phyloP scores from a whole-genome alignment of 2,113 vertebrate genomes.

The Suricata suricatta region DNA sequence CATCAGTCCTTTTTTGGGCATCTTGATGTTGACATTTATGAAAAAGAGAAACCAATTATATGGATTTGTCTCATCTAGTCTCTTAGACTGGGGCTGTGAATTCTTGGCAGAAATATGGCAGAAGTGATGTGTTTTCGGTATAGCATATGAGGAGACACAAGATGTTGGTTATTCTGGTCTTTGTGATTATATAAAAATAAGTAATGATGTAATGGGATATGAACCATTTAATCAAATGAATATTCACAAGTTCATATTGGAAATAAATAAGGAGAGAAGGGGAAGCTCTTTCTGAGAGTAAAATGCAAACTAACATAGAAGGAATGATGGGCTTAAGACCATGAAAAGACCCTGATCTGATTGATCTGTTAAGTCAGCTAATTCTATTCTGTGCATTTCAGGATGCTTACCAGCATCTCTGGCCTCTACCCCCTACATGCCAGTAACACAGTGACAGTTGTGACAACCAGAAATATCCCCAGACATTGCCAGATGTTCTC shows the following conservation, averaged over 20 bases:
- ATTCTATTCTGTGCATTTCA: neutral
- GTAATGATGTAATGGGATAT: neutral
- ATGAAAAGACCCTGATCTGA: neutral
- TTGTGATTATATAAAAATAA: neutral
- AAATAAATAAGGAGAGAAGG: neutral
- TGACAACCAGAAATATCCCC: neutral
- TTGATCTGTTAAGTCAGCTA: neutral
- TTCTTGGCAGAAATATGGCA: neutral
- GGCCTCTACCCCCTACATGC: neutral
- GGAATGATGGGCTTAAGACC: neutral
- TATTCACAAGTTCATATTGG: neutral
- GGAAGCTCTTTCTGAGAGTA: neutral
- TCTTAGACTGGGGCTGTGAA: neutral
- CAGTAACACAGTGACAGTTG: neutral
- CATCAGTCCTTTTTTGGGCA: neutral
- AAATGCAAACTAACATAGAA: neutral
- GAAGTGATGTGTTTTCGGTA: neutral
- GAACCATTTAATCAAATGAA: slow-evolving; percentile 3
- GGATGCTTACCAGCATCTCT: neutral
- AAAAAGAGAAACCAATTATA: neutral
- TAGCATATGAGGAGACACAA: neutral
- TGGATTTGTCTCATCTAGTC: neutral
- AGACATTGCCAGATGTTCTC: neutral
- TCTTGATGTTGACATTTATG: neutral
- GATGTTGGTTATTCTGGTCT: neutral